phyloP scores from a whole-genome alignment of 2,113 vertebrate species.

The Ochotona princeps region DNA sequence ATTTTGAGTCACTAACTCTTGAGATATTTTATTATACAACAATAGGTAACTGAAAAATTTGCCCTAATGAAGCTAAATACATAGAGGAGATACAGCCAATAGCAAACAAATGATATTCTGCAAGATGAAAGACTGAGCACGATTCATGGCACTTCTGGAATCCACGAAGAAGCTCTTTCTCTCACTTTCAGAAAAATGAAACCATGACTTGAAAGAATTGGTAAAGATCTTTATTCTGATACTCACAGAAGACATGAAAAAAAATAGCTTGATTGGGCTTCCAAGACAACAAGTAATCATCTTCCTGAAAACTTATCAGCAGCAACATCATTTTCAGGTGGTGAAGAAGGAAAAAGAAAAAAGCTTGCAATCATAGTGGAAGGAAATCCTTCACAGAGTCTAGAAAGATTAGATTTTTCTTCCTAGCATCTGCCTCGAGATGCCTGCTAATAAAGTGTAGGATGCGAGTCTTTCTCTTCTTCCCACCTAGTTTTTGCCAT shows the following conservation, averaged over 20 bases:
- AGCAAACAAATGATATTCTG: background rate
- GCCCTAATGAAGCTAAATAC: background rate
- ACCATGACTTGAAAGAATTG: background rate
- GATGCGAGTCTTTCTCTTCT: background rate
- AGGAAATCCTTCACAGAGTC: background rate
- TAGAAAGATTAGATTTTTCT: background rate
- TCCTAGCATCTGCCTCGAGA: background rate
- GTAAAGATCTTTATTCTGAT: background rate
- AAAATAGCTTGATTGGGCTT: background rate
- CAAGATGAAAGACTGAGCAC: background rate
- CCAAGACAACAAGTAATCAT: background rate
- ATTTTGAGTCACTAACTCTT: background rate
- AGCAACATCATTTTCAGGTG: background rate
- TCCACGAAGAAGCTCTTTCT: background rate
- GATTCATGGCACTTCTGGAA: background rate
- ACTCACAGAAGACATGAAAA: background rate
- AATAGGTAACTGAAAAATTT: background rate
- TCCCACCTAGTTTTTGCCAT: background rate
- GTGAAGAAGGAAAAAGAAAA: background rate
- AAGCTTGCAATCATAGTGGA: background rate
- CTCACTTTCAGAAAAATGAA: background rate
- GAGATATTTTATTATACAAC: background rate
- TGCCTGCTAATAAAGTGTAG: background rate
- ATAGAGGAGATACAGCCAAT: background rate
- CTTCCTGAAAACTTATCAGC: background rate